A percentile compares a stretch with the other conserved stretches of the same genome.
Conservation (phyloP, 2,797 vertebrate species). For the Clangula hyemalis region DNA sequence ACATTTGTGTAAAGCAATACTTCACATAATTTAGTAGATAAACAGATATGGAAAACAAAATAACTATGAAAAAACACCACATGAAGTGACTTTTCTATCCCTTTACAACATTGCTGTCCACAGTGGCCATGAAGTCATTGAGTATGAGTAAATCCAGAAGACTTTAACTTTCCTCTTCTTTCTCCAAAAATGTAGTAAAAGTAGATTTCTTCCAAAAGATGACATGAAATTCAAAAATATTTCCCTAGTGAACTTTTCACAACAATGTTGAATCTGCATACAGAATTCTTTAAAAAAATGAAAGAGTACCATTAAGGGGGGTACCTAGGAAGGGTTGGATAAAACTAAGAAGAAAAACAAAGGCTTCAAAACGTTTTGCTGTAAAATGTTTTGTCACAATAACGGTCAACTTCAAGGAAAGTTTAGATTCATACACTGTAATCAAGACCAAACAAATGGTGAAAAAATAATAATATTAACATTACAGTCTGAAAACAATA, state of each 20-base stretch:
- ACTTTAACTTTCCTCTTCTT: neutral
- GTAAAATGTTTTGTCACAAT: neutral
- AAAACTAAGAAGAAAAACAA: neutral
- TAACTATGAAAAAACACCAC: too few species aligned
- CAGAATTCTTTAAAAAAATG: neutral
- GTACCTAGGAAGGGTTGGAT: too few species aligned
- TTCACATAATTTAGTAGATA: neutral
- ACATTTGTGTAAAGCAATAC: neutral
- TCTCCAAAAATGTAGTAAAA: neutral
- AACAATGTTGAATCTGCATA: neutral
- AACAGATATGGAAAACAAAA: neutral
- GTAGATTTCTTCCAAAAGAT: neutral
- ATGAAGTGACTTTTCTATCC: neutral
- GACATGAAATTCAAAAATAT: neutral
- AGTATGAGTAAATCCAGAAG: neutral
- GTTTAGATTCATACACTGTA: neutral
- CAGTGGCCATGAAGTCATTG: neutral
- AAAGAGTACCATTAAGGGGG: neutral
- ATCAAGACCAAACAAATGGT: neutral
- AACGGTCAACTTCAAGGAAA: neutral
- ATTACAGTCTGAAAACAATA: neutral
- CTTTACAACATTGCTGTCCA: neutral
- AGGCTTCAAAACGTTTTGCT: neutral
- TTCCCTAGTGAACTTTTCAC: neutral
- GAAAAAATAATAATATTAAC: neutral